A percentile compares a stretch with the other conserved stretches of the same genome.
Evolutionary conservation across 2,797 vertebrate species (phyloP).

Genomic region (Syndactyla subalaris): DNA sequence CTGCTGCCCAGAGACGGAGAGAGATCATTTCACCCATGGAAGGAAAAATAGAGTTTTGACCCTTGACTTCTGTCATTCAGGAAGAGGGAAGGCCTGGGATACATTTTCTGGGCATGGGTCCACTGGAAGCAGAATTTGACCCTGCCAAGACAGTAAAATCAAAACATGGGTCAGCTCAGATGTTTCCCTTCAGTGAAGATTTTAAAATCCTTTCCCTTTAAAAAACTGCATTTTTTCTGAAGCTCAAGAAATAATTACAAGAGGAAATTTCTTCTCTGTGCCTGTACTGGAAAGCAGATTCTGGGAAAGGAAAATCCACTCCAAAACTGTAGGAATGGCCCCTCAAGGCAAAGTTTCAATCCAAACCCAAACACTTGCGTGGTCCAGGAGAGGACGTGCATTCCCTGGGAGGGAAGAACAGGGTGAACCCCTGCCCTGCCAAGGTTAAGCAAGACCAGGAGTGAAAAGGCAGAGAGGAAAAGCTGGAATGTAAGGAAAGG

Average conservation of each 20-base stretch:
- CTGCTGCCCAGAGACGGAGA: background rate
- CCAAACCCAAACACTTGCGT: background rate
- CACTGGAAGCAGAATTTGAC: background rate
- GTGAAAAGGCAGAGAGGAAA: background rate
- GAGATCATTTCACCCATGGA: background rate
- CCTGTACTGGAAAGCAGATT: background rate
- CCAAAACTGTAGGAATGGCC: background rate
- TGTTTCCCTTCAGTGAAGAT: background rate
- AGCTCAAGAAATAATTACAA: background rate
- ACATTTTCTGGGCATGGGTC: background rate
- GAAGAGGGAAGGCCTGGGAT: background rate
- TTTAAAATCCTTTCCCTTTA: background rate
- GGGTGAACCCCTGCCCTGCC: background rate
- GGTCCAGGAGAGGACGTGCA: background rate
- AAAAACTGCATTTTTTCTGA: background rate
- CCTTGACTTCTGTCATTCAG: background rate
- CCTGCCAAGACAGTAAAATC: background rate
- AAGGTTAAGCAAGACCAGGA: background rate
- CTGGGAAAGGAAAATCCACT: conserved; percentile 28
- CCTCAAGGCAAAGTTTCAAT: background rate
- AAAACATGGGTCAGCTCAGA: background rate
- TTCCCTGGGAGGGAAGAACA: background rate
- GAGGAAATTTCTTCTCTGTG: background rate
- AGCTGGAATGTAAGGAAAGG: background rate
- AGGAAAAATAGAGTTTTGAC: background rate